These are phyloP conservation scores for Tauraco erythrolophus DNA, from an alignment of 2,113 vertebrate species.

Conservation along the genomic window DNA sequence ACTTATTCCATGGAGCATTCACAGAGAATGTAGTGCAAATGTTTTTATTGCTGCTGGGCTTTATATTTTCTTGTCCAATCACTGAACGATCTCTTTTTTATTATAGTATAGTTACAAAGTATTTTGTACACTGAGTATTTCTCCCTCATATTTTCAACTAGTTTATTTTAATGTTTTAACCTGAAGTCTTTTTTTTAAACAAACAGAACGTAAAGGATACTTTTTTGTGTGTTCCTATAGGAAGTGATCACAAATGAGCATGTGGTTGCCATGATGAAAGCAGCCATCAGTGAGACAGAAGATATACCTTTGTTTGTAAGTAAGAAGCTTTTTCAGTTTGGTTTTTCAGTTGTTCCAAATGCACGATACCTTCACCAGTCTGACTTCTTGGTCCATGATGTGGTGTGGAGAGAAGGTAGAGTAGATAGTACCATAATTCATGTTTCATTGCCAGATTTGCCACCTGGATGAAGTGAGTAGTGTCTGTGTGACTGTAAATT, in stretches of 20 bases:
- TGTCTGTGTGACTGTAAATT: not conserved
- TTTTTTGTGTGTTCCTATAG: slow-evolving; percentile 67
- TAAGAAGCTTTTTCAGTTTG: not conserved
- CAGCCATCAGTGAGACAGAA: slow-evolving; percentile 91
- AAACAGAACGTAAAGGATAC: not conserved
- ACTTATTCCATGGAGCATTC: not conserved
- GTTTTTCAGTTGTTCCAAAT: not conserved
- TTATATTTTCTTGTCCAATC: not conserved
- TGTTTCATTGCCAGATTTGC: not conserved
- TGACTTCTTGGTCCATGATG: accelerated
- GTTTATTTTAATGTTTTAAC: not conserved
- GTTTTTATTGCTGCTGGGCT: not conserved
- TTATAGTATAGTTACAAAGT: not conserved
- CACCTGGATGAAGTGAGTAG: not conserved
- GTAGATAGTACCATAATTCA: no score
- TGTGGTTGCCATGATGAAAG: slow-evolving; percentile 98
- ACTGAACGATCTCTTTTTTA: not conserved
- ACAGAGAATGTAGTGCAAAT: not conserved
- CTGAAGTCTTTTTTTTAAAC: not conserved
- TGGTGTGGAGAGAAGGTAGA: not conserved
- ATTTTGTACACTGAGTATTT: accelerated
- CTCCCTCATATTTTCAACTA: accelerated
- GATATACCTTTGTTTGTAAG: slow-evolving; percentile 93
- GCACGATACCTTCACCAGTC: accelerated
- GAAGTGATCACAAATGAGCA: slow-evolving; percentile 96